phyloP scores from a whole-genome alignment of 2,888 invertebrate genomes.

The Drosophila planitibia region DNA sequence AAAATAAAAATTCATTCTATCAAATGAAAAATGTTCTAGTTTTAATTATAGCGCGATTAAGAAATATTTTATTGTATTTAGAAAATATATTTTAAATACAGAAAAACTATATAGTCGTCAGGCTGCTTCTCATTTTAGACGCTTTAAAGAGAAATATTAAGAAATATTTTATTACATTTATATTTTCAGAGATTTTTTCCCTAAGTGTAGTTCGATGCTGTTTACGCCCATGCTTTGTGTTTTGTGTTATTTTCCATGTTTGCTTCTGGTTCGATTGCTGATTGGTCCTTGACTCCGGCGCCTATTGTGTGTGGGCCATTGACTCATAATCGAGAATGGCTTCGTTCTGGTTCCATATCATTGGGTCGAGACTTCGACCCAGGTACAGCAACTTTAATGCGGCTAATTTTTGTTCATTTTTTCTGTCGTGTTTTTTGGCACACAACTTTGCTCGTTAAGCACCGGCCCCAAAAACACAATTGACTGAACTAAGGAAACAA shows the following conservation, averaged over 20 bases:
- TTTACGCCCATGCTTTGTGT: conserved; percentile 35
- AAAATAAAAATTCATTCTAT: too few species aligned
- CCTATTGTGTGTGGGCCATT: conserved; percentile 51
- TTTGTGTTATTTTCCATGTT: conserved; percentile 44
- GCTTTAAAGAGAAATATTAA: background rate
- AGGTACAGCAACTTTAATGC: conserved; percentile 40
- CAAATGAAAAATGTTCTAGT: too few species aligned
- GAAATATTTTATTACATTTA: background rate
- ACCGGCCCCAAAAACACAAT: conserved; percentile 16
- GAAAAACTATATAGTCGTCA: background rate
- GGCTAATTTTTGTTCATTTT: conserved; percentile 52
- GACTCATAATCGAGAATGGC: conserved; percentile 53
- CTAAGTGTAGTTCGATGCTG: conserved; percentile 4
- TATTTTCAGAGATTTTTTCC: background rate
- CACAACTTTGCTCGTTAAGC: conserved; percentile 48
- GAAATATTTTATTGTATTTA: background rate
- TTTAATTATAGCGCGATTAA: background rate
- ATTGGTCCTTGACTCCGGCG: conserved; percentile 46
- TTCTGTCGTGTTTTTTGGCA: background rate
- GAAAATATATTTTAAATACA: too few species aligned
- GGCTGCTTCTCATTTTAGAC: background rate
- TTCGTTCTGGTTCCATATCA: conserved; percentile 35
- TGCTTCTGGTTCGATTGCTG: conserved; percentile 49
- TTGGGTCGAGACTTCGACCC: conserved; percentile 23
- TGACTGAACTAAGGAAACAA: conserved; percentile 19